Evolutionary conservation across 2,797 vertebrate species (phyloP).

Genomic region (Huso huso): DNA sequence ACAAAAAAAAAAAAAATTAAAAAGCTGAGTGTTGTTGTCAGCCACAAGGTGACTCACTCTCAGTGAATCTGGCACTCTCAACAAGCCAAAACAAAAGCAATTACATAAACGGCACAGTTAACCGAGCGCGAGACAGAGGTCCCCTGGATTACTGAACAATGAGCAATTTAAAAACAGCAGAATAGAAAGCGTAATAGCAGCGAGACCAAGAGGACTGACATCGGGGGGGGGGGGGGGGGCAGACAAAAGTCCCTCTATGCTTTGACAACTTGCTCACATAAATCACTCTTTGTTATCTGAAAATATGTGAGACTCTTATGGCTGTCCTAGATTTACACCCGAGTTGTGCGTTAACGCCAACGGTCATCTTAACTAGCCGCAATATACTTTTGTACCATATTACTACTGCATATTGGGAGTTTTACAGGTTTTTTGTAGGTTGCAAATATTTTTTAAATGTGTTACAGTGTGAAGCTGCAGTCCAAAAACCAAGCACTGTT

Average conservation of each 20-base stretch:
- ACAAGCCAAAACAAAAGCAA: constrained; percentile 62
- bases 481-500: no score
- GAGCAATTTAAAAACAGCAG: constrained; percentile 68
- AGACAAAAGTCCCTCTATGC: constrained; percentile 87
- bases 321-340: constrained; percentile 85
- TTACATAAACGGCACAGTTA: constrained; percentile 60
- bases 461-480: no score
- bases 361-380: no score
- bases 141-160: constrained; percentile 74
- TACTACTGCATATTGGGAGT: no score
- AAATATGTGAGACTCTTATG: constrained; percentile 88
- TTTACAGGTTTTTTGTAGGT: no score
- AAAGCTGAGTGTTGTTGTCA: constrained; percentile 36
- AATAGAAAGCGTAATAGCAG: constrained; percentile 56
- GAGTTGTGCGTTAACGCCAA: constrained; percentile 24
- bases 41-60: constrained; percentile 56
- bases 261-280: constrained; percentile 66
- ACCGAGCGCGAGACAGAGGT: constrained; percentile 59
- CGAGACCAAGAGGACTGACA: constrained; percentile 71
- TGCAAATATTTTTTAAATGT: no score
- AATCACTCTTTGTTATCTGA: constrained; percentile 87
- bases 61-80: constrained; percentile 49
- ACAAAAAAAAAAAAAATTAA: no score
- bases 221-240: constrained; percentile 32
- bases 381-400: no score